Percentiles rank a stretch among this genome's conserved stretches.
Evolutionary conservation across 2,113 vertebrate species (phyloP).

Genomic region (Panurus biarmicus): DNA sequence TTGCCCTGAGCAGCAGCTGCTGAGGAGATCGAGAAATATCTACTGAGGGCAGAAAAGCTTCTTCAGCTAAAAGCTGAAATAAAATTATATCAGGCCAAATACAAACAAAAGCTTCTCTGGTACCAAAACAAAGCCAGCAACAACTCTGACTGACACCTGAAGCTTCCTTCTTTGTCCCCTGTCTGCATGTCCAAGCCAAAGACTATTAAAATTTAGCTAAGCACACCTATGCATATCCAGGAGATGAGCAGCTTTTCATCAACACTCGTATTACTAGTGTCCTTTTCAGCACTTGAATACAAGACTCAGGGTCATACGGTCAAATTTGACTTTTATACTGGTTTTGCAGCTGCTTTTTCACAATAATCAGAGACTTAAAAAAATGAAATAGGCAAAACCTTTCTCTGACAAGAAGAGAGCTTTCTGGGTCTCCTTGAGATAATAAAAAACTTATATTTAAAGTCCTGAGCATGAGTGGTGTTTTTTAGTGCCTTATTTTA

Average conservation of each 20-base stretch:
- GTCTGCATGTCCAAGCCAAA: neutral
- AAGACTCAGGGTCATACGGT: neutral
- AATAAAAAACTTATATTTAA: neutral
- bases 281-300: neutral
- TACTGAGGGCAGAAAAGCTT: neutral
- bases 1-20: neutral
- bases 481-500: neutral
- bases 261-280: accelerated
- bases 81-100: neutral
- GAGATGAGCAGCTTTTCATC: neutral
- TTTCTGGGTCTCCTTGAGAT: neutral
- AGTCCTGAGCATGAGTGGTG: neutral
- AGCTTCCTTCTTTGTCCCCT: accelerated
- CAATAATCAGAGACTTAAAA: neutral
- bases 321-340: neutral
- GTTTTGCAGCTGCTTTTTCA: neutral
- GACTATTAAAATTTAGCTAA: neutral
- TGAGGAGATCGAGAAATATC: neutral
- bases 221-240: neutral
- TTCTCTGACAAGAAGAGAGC: neutral
- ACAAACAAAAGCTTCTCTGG: neutral
- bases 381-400: neutral
- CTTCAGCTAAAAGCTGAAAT: neutral
- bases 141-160: neutral
- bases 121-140: neutral